Evolutionary conservation across 1,140 invertebrate genomes (phyloP).

Genomic region (Anoplolepis gracilipes): DNA sequence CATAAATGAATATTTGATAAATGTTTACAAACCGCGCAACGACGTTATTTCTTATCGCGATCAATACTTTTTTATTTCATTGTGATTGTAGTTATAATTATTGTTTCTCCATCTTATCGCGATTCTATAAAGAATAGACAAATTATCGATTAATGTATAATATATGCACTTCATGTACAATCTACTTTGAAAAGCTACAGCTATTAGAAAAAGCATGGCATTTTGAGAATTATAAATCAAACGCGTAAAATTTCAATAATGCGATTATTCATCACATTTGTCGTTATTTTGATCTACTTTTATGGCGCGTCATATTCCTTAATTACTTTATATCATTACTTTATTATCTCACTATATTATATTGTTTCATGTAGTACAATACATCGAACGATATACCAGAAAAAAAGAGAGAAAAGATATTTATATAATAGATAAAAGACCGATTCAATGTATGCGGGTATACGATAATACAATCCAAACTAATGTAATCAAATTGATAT

Average conservation of each 20-base stretch:
- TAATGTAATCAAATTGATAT: neutral
- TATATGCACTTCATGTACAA: neutral
- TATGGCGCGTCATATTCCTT: neutral
- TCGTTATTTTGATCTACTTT: neutral
- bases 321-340: neutral
- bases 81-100: neutral
- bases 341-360: neutral
- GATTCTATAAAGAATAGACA: neutral
- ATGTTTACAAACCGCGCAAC: neutral
- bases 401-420: neutral
- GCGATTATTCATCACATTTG: neutral
- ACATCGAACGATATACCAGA: neutral
- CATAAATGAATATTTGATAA: neutral
- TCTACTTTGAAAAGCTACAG: neutral
- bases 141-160: neutral
- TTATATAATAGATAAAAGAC: neutral
- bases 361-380: neutral
- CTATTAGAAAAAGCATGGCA: neutral
- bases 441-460: neutral
- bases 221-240: neutral
- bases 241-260: neutral
- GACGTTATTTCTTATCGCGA: neutral
- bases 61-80: constrained; percentile 10
- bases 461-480: neutral
- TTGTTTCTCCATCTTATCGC: neutral